phyloP scores from a whole-genome alignment of 2,113 vertebrate genomes.

The Silurus glanis region DNA sequence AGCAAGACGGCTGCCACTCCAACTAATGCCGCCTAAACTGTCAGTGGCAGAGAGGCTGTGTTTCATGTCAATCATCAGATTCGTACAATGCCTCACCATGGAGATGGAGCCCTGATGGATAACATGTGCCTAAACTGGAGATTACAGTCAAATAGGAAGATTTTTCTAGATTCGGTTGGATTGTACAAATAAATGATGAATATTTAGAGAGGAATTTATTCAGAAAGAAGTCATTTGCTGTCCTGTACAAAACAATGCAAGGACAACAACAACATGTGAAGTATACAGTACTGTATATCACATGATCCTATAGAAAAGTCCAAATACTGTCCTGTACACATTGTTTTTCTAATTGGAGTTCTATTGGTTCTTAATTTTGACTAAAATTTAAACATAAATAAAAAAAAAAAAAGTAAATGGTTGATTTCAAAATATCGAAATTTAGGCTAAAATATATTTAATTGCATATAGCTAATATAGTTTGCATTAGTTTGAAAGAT shows the following conservation, averaged over 20 bases:
- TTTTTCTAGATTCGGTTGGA: constrained; percentile 16
- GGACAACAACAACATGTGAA: background rate
- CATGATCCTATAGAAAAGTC: background rate
- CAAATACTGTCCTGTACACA: background rate
- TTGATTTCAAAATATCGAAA: background rate
- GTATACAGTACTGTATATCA: background rate
- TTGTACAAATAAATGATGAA: constrained; percentile 16
- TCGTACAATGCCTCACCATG: constrained; percentile 46
- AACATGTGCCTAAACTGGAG: constrained; percentile 38
- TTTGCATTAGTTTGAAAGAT: background rate
- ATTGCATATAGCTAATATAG: background rate
- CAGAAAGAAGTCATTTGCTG: background rate
- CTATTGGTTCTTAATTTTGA: background rate
- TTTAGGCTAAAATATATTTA: background rate
- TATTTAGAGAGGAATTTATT: background rate
- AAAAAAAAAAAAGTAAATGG: background rate
- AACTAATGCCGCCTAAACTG: constrained; percentile 72
- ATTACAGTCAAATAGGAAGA: constrained; percentile 41
- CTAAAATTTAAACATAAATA: too few relatives aligned
- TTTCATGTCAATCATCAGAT: constrained; percentile 57
- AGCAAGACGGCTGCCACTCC: constrained; percentile 77
- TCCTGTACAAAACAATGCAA: background rate
- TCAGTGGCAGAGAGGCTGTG: constrained; percentile 62
- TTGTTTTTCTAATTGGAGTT: background rate
- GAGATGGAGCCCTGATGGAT: constrained; percentile 50